A percentile compares a stretch with the other conserved stretches of the same genome.
phyloP scores from a whole-genome alignment of 2,797 vertebrate species.

The Mustela erminea region DNA sequence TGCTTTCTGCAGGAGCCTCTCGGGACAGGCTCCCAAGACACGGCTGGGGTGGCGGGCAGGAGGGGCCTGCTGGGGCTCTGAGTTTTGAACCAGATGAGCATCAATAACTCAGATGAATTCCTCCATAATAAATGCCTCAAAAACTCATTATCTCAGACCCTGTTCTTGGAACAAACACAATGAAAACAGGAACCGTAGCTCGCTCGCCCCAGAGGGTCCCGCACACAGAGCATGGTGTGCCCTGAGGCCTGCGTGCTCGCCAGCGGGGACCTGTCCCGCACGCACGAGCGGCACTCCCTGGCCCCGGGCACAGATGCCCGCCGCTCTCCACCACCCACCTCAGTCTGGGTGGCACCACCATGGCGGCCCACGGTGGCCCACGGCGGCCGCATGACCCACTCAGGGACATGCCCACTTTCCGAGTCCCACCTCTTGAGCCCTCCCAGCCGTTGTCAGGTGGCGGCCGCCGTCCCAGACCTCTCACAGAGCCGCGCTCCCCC shows the following conservation, averaged over 20 bases:
- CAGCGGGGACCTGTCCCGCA: background rate
- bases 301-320: no score
- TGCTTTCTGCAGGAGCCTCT: background rate
- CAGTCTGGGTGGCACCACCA: accelerated
- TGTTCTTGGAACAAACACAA: background rate
- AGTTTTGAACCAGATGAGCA: background rate
- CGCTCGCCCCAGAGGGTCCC: background rate
- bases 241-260: background rate
- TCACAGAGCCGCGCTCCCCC: no score
- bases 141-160: background rate
- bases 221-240: background rate
- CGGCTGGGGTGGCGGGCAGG: accelerated
- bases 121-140: background rate
- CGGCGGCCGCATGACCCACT: accelerated
- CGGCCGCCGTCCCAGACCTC: background rate
- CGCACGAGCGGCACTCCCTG: background rate
- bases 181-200: background rate
- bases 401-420: background rate
- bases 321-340: no score
- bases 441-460: background rate
- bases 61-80: background rate
- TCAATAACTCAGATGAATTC: background rate
- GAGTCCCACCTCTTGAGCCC: background rate
- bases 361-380: background rate
- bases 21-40: background rate